These are phyloP conservation scores for Spongilla lacustris DNA, from an alignment of 37 sponge, comb jelly and placozoan species.

Conservation along the genomic window DNA sequence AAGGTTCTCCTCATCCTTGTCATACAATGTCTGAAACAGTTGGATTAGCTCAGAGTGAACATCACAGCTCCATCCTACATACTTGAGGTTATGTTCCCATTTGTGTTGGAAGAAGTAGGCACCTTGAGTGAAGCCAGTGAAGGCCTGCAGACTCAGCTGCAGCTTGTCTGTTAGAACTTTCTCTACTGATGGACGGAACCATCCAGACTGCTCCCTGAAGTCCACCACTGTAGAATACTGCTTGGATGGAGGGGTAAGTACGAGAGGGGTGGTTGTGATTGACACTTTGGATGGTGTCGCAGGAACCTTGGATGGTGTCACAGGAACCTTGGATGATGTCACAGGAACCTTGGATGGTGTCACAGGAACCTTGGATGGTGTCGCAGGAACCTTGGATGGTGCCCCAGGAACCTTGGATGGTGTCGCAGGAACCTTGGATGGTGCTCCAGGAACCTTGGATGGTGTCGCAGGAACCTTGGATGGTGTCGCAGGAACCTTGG, in stretches of 20 bases:
- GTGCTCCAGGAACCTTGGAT: neutral
- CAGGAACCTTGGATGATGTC: neutral
- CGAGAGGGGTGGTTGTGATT: neutral
- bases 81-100: neutral
- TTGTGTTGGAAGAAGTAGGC: slow-evolving; percentile 59
- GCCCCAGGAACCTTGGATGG: neutral
- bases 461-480: neutral
- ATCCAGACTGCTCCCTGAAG: slow-evolving; percentile 11
- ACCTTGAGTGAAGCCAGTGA: slow-evolving; percentile 17
- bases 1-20: slow-evolving; percentile 16
- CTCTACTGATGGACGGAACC: slow-evolving; percentile 15
- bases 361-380: neutral
- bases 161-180: neutral
- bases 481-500: neutral
- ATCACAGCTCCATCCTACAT: slow-evolving; percentile 28
- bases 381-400: neutral
- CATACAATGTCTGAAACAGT: slow-evolving; percentile 52
- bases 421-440: neutral
- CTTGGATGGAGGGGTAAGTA: neutral
- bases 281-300: neutral
- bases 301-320: neutral
- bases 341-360: neutral
- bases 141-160: neutral
- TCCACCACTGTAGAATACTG: neutral
- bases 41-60: slow-evolving; percentile 33